Evolutionary conservation across 2,797 vertebrate genomes (phyloP).

Genomic region (Parotocinclus haroldoi): DNA sequence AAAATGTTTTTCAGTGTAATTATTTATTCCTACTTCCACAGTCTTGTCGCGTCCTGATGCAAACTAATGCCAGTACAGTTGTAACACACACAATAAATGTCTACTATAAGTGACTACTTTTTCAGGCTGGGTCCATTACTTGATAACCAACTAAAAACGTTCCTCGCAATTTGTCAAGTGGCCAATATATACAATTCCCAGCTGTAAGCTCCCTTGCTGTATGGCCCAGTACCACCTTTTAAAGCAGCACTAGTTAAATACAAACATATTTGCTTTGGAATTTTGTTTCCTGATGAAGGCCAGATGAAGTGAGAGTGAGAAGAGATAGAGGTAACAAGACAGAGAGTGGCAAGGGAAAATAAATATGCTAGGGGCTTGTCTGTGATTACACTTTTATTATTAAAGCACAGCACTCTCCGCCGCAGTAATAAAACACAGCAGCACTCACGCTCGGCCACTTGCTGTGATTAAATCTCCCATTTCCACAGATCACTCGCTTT

Average conservation of each 20-base stretch:
- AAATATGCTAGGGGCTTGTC: conserved; percentile 62
- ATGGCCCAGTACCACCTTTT: conserved; percentile 14
- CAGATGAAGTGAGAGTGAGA: conserved; percentile 9
- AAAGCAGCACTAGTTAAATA: conserved; percentile 23
- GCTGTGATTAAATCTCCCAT: conserved; percentile 50
- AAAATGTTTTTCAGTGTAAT: too few relatives aligned
- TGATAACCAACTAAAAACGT: neutral
- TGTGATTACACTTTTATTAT: conserved; percentile 69
- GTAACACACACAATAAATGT: too few relatives aligned
- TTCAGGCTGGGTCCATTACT: conserved; percentile 31
- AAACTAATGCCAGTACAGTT: too few relatives aligned
- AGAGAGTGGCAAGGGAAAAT: conserved; percentile 60
- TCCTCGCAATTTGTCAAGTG: neutral
- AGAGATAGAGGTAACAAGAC: conserved; percentile 25
- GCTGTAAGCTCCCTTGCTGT: neutral
- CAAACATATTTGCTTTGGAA: conserved; percentile 37
- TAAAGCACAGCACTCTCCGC: conserved; percentile 59
- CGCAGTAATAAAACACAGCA: conserved; percentile 61
- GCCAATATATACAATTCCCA: neutral
- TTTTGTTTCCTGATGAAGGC: conserved; percentile 18
- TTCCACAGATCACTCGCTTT: conserved; percentile 47
- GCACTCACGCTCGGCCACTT: conserved; percentile 49
- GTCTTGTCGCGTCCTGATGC: too few relatives aligned
- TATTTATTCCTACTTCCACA: too few relatives aligned
- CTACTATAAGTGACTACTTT: neutral